Evolutionary conservation across 2,888 invertebrate species (phyloP).

Genomic region (Dynastes maya): DNA sequence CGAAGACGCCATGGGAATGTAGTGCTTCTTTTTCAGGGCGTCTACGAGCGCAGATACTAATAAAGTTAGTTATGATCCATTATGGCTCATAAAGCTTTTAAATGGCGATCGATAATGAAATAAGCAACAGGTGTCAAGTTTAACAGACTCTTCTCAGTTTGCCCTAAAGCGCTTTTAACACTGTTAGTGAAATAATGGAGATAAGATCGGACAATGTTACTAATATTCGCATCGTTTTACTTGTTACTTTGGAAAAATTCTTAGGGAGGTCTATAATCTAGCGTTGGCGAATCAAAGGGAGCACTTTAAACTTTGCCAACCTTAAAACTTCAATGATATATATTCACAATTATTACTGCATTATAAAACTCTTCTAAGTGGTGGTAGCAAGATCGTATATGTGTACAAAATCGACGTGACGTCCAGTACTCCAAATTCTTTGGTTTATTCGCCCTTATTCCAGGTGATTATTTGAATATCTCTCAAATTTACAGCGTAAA

Average conservation of each 20-base stretch:
- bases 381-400: too few relatives aligned
- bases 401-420: too few relatives aligned
- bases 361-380: too few relatives aligned
- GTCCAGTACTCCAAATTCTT: too few relatives aligned
- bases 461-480: too few relatives aligned
- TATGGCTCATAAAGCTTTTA: slow-evolving; percentile 21
- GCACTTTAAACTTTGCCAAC: too few relatives aligned
- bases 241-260: not conserved
- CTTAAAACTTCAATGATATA: too few relatives aligned
- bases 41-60: slow-evolving; percentile 5
- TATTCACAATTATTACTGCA: too few relatives aligned
- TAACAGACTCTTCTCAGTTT: slow-evolving; percentile 16
- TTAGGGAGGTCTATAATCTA: too few relatives aligned
- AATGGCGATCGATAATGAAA: slow-evolving; percentile 31
- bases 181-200: not conserved
- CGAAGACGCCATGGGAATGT: not conserved
- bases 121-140: slow-evolving; percentile 38
- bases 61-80: slow-evolving; percentile 32
- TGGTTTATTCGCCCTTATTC: too few relatives aligned
- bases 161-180: not conserved
- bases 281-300: too few relatives aligned
- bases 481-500: too few relatives aligned
- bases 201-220: not conserved
- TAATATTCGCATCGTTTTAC: not conserved
- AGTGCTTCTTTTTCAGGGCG: not conserved